Conservation (phyloP, 2,113 vertebrate species). For the Dasyornis broadbenti region DNA sequence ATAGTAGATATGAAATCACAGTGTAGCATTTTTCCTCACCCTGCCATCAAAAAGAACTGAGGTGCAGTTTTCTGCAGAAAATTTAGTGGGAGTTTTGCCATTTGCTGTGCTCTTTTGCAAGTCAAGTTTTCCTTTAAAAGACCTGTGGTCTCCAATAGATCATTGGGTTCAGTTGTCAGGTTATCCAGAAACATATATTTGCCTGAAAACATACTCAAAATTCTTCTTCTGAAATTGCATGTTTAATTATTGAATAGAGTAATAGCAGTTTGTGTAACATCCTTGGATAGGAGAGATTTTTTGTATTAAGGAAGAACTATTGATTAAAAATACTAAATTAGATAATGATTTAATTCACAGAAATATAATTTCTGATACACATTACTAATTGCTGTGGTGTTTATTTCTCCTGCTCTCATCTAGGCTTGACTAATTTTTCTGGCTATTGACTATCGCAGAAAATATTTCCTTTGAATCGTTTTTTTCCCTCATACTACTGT, state of each 20-base stretch:
- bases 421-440: background rate
- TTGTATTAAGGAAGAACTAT: background rate
- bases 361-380: background rate
- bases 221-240: background rate
- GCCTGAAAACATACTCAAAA: background rate
- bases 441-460: background rate
- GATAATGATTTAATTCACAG: background rate
- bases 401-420: background rate
- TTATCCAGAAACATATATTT: background rate
- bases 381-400: background rate
- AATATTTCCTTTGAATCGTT: background rate
- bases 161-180: background rate
- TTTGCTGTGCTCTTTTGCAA: background rate
- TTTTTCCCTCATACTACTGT: background rate
- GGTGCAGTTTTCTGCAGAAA: background rate
- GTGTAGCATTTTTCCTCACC: background rate
- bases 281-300: background rate
- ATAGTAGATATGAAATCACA: background rate
- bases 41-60: background rate
- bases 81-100: background rate
- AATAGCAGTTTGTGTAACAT: background rate
- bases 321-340: background rate
- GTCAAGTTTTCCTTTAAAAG: background rate
- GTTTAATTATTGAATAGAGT: background rate
- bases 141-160: background rate